These are phyloP conservation scores for Vesta saturnalis DNA, from an alignment of 2,888 invertebrate genomes.

Conservation along the genomic window DNA sequence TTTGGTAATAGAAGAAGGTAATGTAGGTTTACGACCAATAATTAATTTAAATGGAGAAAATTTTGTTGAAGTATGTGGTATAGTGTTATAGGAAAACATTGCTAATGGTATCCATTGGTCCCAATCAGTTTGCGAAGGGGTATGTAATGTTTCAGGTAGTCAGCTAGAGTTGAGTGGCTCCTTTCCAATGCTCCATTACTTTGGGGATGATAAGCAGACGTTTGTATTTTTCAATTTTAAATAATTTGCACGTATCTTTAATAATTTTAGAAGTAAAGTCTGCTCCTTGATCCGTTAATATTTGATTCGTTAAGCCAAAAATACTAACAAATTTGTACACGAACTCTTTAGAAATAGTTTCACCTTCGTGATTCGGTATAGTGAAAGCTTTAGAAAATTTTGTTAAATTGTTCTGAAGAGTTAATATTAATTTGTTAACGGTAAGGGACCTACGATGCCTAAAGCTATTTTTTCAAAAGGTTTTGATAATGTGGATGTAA, in stretches of 20 bases:
- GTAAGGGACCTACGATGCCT: too few relatives aligned
- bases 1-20: conserved; percentile 36
- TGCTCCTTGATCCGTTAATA: conserved; percentile 9
- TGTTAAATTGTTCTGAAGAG: conserved; percentile 54
- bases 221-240: conserved; percentile 48
- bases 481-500: too few relatives aligned
- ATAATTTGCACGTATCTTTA: conserved; percentile 35
- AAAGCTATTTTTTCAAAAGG: too few relatives aligned
- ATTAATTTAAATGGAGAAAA: conserved; percentile 43
- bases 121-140: conserved; percentile 41
- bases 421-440: conserved; percentile 53
- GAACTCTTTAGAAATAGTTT: conserved; percentile 49
- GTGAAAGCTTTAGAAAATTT: conserved; percentile 53
- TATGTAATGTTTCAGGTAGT: conserved; percentile 50
- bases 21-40: conserved; percentile 34
- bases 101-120: too few relatives aligned
- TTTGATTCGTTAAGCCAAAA: conserved; percentile 33
- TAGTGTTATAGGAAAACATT: too few relatives aligned
- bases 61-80: conserved; percentile 42
- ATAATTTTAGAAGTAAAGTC: conserved; percentile 22
- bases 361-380: conserved; percentile 51
- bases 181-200: too few relatives aligned
- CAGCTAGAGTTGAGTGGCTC: conserved; percentile 47
- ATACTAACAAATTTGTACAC: conserved; percentile 42
- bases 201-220: conserved; percentile 49